A percentile compares a stretch with the other conserved stretches of the same genome.
phyloP scores from a whole-genome alignment of 2,888 invertebrate species.

The Eupithecia abbreviata region DNA sequence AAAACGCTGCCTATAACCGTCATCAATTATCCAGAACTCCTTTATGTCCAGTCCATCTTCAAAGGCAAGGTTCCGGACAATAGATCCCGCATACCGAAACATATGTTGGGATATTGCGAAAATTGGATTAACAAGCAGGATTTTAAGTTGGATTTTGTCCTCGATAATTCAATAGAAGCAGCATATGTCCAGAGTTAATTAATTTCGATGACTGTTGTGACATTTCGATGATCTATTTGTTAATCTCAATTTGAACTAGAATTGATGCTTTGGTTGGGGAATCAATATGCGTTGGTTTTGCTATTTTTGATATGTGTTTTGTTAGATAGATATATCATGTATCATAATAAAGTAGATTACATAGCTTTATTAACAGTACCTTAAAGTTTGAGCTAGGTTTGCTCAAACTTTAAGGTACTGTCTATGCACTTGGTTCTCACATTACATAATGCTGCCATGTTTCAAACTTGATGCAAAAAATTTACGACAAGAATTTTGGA shows the following conservation, averaged over 20 bases:
- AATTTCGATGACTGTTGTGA: constrained; percentile 61
- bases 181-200: constrained; percentile 64
- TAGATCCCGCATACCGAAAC: constrained; percentile 62
- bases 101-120: constrained; percentile 69
- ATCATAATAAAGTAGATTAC: too few relatives aligned
- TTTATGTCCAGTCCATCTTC: constrained; percentile 61
- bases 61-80: constrained; percentile 73
- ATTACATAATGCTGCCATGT: too few relatives aligned
- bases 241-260: not conserved
- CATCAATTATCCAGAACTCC: constrained; percentile 67
- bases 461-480: too few relatives aligned
- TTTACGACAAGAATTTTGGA: too few relatives aligned
- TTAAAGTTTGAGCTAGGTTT: too few relatives aligned
- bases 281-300: not conserved
- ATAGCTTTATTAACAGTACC: too few relatives aligned
- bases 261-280: not conserved
- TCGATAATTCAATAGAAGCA: constrained; percentile 62
- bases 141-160: constrained; percentile 63
- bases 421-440: too few relatives aligned
- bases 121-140: constrained; percentile 75
- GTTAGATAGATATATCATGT: too few relatives aligned
- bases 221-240: not conserved
- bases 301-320: not conserved
- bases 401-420: too few relatives aligned
- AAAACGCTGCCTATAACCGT: constrained; percentile 67